phyloP scores from a whole-genome alignment of 2,797 vertebrate species.

The Crocodylus rhombifer region DNA sequence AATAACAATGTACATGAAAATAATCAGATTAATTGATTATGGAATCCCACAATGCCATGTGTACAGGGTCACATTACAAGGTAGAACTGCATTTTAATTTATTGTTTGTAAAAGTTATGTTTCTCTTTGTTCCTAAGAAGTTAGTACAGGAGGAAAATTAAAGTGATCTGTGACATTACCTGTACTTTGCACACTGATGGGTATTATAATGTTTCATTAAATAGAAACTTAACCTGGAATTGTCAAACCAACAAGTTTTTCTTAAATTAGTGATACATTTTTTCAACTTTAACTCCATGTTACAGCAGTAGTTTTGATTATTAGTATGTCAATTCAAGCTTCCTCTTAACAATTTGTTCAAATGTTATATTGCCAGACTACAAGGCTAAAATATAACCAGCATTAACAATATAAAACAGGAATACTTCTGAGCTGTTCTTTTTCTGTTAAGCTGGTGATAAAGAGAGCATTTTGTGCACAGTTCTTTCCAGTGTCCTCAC shows the following conservation, averaged over 20 bases:
- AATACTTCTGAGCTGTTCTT: not conserved
- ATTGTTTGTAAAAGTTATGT: too few relatives aligned
- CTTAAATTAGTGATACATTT: not conserved
- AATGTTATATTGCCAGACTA: not conserved
- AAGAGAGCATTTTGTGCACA: conserved; percentile 2
- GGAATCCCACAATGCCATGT: not conserved
- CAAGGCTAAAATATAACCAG: conserved; percentile 32
- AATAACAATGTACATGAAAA: not conserved
- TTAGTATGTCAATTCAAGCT: not conserved
- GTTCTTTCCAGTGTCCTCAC: conserved; percentile 9
- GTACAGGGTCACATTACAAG: not conserved
- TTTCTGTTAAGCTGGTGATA: not conserved
- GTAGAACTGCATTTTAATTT: too few relatives aligned
- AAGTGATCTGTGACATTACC: not conserved
- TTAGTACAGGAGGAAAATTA: not conserved
- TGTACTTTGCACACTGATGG: not conserved
- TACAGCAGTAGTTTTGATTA: not conserved
- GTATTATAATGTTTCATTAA: not conserved
- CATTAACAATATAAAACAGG: not conserved
- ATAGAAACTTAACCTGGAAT: not conserved
- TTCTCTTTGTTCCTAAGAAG: too few relatives aligned
- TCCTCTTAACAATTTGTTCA: conserved; percentile 8
- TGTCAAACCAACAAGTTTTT: not conserved
- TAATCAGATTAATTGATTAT: not conserved
- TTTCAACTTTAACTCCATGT: not conserved